Evolutionary conservation across 2,113 vertebrate species (phyloP).

Genomic region (Nettapus auritus): DNA sequence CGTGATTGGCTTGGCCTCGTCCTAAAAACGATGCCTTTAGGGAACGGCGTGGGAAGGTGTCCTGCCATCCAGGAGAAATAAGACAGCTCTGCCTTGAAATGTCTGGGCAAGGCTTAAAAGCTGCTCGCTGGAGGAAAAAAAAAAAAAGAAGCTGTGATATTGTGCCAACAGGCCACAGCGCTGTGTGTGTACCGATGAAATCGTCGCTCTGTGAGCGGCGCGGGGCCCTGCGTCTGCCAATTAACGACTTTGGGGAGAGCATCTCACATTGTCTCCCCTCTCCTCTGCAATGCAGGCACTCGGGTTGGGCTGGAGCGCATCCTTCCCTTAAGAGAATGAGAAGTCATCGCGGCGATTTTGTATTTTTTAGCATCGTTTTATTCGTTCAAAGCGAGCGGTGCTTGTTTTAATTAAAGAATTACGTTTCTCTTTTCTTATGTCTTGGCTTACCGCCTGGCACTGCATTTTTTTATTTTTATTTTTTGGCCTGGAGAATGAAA

Average conservation of each 20-base stretch:
- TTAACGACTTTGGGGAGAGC: neutral
- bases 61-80: slow-evolving; percentile 11
- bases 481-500: slow-evolving; percentile 1
- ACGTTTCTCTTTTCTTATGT: slow-evolving; percentile 27
- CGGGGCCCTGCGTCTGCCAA: neutral
- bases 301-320: neutral
- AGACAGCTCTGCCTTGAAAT: slow-evolving; percentile 50
- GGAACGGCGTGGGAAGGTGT: slow-evolving; percentile 21
- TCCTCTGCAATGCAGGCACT: neutral
- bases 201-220: neutral
- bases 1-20: neutral
- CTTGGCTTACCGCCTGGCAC: slow-evolving; percentile 25
- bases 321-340: neutral
- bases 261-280: neutral
- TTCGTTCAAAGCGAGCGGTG: slow-evolving; percentile 41
- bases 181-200: neutral
- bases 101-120: slow-evolving; percentile 46
- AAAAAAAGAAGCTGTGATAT: neutral
- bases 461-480: neutral
- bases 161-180: slow-evolving; percentile 13
- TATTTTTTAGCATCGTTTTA: neutral
- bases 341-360: neutral
- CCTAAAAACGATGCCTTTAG: neutral
- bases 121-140: neutral
- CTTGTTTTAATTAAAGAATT: slow-evolving; percentile 57